phyloP scores from a whole-genome alignment of 2,888 invertebrate species.

The Zonitis immaculata region DNA sequence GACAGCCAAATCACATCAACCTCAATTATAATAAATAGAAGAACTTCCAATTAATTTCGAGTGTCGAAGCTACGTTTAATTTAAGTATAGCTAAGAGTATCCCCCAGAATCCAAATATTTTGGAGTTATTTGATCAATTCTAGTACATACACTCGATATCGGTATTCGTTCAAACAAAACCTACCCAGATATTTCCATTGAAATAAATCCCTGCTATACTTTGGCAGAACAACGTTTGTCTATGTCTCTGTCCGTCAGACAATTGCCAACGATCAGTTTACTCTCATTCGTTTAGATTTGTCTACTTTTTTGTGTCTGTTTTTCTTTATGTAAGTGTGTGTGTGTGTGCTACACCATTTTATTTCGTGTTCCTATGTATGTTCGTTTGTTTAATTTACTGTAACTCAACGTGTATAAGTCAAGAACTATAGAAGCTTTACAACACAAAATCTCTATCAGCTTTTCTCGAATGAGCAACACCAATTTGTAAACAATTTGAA shows the following conservation, averaged over 20 bases:
- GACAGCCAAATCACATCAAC: too few species aligned
- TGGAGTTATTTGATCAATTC: not conserved
- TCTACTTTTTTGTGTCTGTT: not conserved
- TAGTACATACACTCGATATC: too few species aligned
- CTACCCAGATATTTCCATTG: not conserved
- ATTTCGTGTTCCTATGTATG: conserved; percentile 9
- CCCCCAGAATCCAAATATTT: too few species aligned
- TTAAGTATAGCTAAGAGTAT: too few species aligned
- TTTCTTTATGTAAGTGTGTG: too few species aligned
- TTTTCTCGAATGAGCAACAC: not conserved
- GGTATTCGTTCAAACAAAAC: not conserved
- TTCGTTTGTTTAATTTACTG: conserved; percentile 21
- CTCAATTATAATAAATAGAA: too few species aligned
- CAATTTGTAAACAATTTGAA: not conserved
- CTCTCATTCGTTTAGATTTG: conserved; percentile 5
- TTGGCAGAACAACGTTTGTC: conserved; percentile 27
- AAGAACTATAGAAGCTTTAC: not conserved
- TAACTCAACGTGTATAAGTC: conserved; percentile 15
- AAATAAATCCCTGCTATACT: conserved; percentile 25
- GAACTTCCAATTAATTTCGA: too few species aligned
- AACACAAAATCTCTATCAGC: not conserved
- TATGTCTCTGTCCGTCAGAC: conserved; percentile 27
- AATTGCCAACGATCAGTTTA: conserved; percentile 21
- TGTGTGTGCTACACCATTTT: too few species aligned
- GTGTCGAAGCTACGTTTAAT: too few species aligned